Evolutionary conservation across 2,113 vertebrate species (phyloP).

Genomic region (Gnathonemus echidnorhynchus): DNA sequence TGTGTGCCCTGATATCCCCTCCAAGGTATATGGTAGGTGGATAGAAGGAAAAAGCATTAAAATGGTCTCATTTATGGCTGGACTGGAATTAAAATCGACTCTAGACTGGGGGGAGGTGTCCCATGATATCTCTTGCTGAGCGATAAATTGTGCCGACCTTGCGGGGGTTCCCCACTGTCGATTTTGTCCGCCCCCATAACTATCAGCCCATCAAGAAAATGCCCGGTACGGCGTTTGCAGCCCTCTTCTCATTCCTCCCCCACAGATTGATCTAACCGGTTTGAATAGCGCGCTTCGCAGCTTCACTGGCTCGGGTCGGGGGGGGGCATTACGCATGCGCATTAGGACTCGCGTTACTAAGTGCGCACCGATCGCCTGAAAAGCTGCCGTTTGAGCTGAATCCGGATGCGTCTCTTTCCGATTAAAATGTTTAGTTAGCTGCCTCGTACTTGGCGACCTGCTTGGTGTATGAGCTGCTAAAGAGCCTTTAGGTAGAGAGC

Average conservation of each 20-base stretch:
- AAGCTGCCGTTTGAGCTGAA: background rate
- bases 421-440: background rate
- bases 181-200: background rate
- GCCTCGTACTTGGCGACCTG: background rate
- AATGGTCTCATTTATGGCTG: background rate
- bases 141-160: background rate
- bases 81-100: background rate
- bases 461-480: background rate
- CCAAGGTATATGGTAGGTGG: background rate
- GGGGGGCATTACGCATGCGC: background rate
- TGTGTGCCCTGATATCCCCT: background rate
- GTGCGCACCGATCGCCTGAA: background rate
- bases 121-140: background rate
- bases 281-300: background rate
- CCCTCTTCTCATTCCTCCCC: background rate
- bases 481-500: background rate
- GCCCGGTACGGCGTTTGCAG: background rate
- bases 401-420: background rate
- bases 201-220: background rate
- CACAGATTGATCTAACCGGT: background rate
- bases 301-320: background rate
- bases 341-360: background rate
- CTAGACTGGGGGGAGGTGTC: background rate
- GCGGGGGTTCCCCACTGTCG: background rate
- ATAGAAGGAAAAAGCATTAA: background rate